Evolutionary conservation across 1,140 invertebrate genomes (phyloP), one percentile per base, ranked within the genome.

Genomic region (Heliothis virescens): DNA sequence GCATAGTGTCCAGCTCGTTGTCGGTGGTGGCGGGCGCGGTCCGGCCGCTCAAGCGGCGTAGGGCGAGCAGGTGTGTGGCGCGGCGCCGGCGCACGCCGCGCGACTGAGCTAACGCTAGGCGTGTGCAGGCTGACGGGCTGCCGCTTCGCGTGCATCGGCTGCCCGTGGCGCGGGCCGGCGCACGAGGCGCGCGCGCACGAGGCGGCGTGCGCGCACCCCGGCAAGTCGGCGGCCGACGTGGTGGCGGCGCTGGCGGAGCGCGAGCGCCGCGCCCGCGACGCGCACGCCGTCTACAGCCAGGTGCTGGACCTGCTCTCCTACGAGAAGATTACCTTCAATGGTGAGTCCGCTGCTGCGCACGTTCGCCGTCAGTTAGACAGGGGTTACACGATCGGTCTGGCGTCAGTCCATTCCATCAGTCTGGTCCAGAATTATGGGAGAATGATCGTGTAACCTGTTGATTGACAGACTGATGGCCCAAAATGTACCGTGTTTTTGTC

Each of bases 271-370:
- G 96, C 96, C 60, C 95, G 96, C 34, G 96, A 97, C 81, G 96
- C 97, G 87, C 96, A 96, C 85, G 96, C 96, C 90, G 95, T 98
- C 75, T 98, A 98, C 94, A 96, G 96, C 83, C 97, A 97, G 82
- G 96, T 99, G 65, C 98, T 98, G 92, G 97, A 98, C 91, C 95
- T 99, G 86, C 96, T 99, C 57, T 98, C 98, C 71, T 98, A 97
- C 93, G 98, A 99, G 95, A 99, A 99, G 95, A 98, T 99, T 87
- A 97, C 98, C 16, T 98, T 99, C 89, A 98, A 98, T 95, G 98
- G 98, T 99, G 94, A 83, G 60, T 50, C n/a, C 29, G 48, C 9
- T 34, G n/a, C 62, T 10, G 96, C 95, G 83, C 98, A 98, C 7
- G n/a, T 26, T 2, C 21, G 21, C 21, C 21, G 1, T 26, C 21